Conservation (phyloP, 53 echinoderm and acorn worm species). For the Arbacia lixula region DNA sequence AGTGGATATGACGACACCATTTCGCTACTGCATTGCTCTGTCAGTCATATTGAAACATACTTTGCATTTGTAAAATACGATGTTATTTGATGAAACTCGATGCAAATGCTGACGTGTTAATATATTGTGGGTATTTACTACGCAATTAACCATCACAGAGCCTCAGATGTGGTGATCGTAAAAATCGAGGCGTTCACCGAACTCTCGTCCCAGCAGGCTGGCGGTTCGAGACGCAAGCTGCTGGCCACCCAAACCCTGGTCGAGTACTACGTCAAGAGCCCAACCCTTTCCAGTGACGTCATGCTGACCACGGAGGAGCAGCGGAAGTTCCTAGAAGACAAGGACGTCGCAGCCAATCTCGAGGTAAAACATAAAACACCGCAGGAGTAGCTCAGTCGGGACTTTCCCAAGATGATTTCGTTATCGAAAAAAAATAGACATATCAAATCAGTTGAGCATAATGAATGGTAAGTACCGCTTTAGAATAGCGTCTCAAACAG, state of each 20-base stretch:
- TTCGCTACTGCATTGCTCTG: too few species aligned
- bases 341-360: background rate
- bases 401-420: background rate
- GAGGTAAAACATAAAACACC: background rate
- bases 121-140: too few species aligned
- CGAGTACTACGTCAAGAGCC: slow-evolving; percentile 27
- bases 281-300: background rate
- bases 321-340: background rate
- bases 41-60: too few species aligned
- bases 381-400: background rate
- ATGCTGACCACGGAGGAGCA: slow-evolving; percentile 28
- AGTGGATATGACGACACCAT: too few species aligned
- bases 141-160: background rate
- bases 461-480: too few species aligned
- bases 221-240: background rate
- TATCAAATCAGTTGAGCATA: too few species aligned
- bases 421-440: too few species aligned
- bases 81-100: too few species aligned
- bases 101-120: too few species aligned
- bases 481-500: too few species aligned
- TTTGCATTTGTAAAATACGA: too few species aligned
- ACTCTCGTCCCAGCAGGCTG: background rate
- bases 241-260: slow-evolving; percentile 6
- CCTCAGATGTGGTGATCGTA: slow-evolving; percentile 21
- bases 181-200: background rate